Evolutionary conservation across 2,797 vertebrate genomes (phyloP), one percentile per base, ranked within the genome.

Genomic region (Syngnathus acus): DNA sequence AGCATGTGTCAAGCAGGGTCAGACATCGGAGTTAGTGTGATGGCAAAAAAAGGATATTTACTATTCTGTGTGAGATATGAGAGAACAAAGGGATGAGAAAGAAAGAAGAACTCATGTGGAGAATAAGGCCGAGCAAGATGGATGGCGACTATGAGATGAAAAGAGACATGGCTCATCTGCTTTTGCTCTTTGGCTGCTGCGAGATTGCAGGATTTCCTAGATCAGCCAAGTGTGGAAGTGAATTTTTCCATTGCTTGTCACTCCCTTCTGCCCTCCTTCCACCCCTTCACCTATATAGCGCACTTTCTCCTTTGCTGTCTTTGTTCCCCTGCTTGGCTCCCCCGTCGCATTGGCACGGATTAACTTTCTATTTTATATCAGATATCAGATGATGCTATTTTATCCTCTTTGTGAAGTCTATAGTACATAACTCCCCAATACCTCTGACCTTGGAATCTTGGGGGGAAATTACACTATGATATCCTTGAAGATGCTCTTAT

Each of bases 121-220:
- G 78, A 80, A 73, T 60, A 72, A 78, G 66, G 67, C 67, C 69
- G 61, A 72, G 70, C 71, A 80, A 79, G 82, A 82, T 65, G 77
- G 75, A 84, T 83, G 62, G 75, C 76, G 75, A 68, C 67, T 50
- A 65, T 61, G 74, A 78, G 79, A 84, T 78, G 77, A n/a, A 45
- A 78, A 77, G 67, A 84, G 81, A 80, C 86, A 88, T 76, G 84
- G 86, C 85, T 87, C 85, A 87, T 85, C 86, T 88, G 82, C 82
- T 78, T 74, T 80, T 80, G 73, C 77, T 88, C 78, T 79, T 74
- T 68, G 72, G 77, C 83, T 76, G 76, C 67, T 58, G 72, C 51
- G 66, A 88, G 79, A 88, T 87, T 89, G 84, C 80, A 83, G 84
- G 88, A 89, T 90, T 89, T 90, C 87, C 86, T 87, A 82, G 82